Evolutionary conservation across 1,140 invertebrate genomes (phyloP), one percentile per base, ranked within the genome.

Genomic region (Lutraria rhynchaena): DNA sequence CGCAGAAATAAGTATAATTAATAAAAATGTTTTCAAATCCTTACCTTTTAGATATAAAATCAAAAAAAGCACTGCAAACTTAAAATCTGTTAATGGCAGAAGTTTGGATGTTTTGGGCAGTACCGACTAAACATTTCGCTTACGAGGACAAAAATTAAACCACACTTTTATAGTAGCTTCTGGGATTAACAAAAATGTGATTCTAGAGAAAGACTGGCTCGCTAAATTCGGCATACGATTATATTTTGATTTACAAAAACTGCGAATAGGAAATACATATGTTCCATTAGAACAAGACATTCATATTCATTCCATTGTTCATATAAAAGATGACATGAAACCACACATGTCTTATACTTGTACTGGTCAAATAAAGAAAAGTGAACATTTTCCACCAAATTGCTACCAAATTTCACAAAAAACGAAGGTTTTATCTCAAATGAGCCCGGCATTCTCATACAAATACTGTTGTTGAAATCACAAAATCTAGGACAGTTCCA

Each of bases 111-210:
- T 76, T 51, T 27, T 61, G 51, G 73, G 58, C 17, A 46, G 17
- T n/a, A 24, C 35, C 35, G n/a, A 33, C 2, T 44, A 22, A 78
- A 41, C 58, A 61, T 67, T 67, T 67, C 13, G 17, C 22, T 51
- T 55, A 19, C 31, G 61, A 13, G 49, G 37, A 57, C 41, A 49
- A 53, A 78, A 67, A 41, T 35, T 78, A 53, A 55, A 53, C 1
- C 75, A 78, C 29, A 24, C 22, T 3, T 67, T 78, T 41, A 2
- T 53, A 2, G 60, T 78, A 11, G 61, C 67, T 24, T 51, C 41
- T 2, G 49, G 29, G 1, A 78, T 78, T 15, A 78, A 65, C 19
- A 65, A 57, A 53, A 78, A 78, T 78, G 31, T 24, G 29, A 71
- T 71, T 51, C 22, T 78, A 67, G 75, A 61, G 2, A 78, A 57